Conservation (phyloP, 2,797 vertebrate genomes). For the Falco naumanni region DNA sequence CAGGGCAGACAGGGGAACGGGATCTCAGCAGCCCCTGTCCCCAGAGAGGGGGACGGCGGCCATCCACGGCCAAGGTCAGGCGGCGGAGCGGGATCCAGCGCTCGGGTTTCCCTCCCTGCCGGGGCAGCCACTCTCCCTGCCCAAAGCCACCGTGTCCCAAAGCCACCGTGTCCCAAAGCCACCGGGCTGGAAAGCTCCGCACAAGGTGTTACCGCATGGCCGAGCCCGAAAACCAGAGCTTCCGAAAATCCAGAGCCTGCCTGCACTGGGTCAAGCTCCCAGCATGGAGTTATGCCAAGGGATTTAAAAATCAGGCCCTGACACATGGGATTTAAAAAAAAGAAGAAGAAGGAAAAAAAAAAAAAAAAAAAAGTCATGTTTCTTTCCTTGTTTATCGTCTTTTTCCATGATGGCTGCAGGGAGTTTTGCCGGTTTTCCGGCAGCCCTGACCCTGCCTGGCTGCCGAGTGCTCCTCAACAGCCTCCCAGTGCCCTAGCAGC, state of each 20-base stretch:
- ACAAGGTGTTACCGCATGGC: not conserved
- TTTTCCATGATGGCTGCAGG: slow-evolving; percentile 54
- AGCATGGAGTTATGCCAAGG: not conserved
- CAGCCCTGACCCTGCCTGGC: not conserved
- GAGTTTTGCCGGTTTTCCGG: slow-evolving; percentile 2
- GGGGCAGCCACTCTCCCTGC: not conserved
- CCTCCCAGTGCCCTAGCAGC: not conserved
- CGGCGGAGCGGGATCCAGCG: rapidly evolving
- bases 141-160: not conserved
- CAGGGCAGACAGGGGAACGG: not conserved
- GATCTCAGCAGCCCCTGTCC: not conserved
- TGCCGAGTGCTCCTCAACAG: not conserved
- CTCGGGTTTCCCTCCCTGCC: not conserved
- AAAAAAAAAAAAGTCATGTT: not conserved
- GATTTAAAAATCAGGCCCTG: slow-evolving; percentile 14
- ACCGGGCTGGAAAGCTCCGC: not conserved
- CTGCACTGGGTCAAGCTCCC: not conserved
- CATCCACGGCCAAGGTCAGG: not conserved
- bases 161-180: not conserved
- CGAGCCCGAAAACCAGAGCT: not conserved
- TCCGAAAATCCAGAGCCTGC: not conserved
- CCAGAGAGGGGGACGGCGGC: not conserved
- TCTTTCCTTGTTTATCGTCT: slow-evolving; percentile 56
- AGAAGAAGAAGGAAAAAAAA: not conserved
- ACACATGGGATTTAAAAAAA: not conserved